Conservation (phyloP, 2,888 invertebrate genomes). For the Itoplectis maculator region DNA sequence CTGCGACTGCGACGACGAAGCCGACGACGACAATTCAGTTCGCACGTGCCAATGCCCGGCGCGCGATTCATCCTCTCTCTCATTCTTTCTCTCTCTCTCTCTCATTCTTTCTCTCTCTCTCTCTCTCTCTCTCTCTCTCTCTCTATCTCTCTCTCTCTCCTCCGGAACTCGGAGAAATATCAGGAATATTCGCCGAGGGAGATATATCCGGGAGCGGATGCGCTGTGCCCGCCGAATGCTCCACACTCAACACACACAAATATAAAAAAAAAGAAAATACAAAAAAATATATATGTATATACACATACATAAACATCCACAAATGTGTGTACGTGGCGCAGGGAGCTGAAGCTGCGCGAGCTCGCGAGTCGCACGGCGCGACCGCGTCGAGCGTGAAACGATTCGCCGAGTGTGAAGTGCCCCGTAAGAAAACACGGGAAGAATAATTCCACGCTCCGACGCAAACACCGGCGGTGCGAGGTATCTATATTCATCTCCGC, state of each 20-base stretch:
- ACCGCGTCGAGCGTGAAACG: constrained; percentile 15
- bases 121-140: too few species aligned
- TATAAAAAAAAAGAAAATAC: too few species aligned
- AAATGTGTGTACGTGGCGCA: background rate
- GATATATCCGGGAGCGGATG: constrained; percentile 42
- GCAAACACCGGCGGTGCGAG: constrained; percentile 45
- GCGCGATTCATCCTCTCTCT: constrained; percentile 12
- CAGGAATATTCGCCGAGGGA: constrained; percentile 58
- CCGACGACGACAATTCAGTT: constrained; percentile 41
- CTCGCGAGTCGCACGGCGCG: constrained; percentile 7
- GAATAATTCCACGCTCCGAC: constrained; percentile 58
- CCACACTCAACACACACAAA: too few species aligned
- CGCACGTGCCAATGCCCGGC: constrained; percentile 55
- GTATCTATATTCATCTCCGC: constrained; percentile 18
- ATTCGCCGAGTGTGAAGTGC: constrained; percentile 56
- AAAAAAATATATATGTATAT: background rate
- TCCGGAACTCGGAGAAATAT: constrained; percentile 54
- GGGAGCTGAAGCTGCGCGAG: background rate
- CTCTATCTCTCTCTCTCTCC: too few species aligned
- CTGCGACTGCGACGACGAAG: too few species aligned
- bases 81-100: too few species aligned
- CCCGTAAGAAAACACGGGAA: constrained; percentile 51
- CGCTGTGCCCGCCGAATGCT: background rate
- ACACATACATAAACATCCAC: background rate
- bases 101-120: too few species aligned